A percentile compares a stretch with the other conserved stretches of the same genome.
phyloP scores from a whole-genome alignment of 2,113 vertebrate species.

The Clupea harengus region DNA sequence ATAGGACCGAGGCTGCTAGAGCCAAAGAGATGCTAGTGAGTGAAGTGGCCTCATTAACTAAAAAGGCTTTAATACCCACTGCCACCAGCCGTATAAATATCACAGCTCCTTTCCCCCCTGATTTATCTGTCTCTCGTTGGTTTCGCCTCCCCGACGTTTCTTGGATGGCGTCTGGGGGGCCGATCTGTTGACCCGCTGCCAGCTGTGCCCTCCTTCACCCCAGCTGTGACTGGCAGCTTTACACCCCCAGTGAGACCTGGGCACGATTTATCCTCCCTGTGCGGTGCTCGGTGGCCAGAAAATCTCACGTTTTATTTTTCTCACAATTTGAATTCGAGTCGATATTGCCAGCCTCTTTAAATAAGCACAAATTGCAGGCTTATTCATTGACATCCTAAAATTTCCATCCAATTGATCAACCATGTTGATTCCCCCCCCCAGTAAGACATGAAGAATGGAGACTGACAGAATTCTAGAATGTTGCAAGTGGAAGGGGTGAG shows the following conservation, averaged over 20 bases:
- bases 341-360: background rate
- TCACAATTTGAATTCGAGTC: background rate
- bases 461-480: too few species aligned
- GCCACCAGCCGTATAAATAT: conserved; percentile 56
- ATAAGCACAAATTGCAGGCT: background rate
- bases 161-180: background rate
- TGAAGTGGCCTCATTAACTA: conserved; percentile 60
- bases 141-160: background rate
- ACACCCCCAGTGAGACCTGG: background rate
- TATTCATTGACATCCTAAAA: background rate
- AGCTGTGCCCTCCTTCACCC: conserved; percentile 14
- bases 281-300: background rate
- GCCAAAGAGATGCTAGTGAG: conserved; percentile 51
- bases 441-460: too few species aligned
- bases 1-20: background rate
- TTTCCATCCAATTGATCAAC: too few species aligned
- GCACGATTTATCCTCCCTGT: background rate
- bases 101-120: conserved; percentile 19
- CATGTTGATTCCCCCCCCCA: too few species aligned
- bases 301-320: background rate
- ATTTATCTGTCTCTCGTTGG: background rate
- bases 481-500: too few species aligned
- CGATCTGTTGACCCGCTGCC: background rate
- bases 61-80: conserved; percentile 60
- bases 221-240: conserved; percentile 1